Base-by-base conservation (phyloP, 2,888 invertebrate genomes). In the Acleris sparsana region DNA sequence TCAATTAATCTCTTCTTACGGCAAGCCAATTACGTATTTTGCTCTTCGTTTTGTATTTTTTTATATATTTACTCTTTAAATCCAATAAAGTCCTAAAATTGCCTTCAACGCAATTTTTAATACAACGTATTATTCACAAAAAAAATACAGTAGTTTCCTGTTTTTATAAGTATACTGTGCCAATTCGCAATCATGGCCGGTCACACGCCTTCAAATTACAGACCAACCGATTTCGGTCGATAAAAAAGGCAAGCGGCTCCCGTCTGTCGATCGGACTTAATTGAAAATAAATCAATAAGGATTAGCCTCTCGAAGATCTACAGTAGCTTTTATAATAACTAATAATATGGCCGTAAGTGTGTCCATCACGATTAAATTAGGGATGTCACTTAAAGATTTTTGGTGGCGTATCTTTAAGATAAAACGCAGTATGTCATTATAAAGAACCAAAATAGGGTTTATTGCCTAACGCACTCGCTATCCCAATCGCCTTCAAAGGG, bases 221-320 rank as follows among this genome's bases (percentile, higher is more conserved):
- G 57, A 29, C 62, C 43, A 48, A 52, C 51, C 33, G 58, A 55
- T 48, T 39, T 62, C 46, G 61, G 55, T 60, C 63, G 56, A 53
- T 53, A 62, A 61, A 63, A 63, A 61, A 53, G n/a, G 33, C 59
- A 11, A 53, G 48, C 44, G 48, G 63, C 63, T 66, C 58, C 62
- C 49, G 63, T 29, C 53, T 49, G 58, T 53, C 55, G 68, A 70
- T 69, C 62, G 61, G 53, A 56, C 66, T 63, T 71, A 71, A 71
- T 71, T 70, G 71, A 73, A 73, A 72, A 71, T 72, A 69, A 73
- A 71, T 72, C 70, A 71, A 69, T 70, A 70, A 64, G 53, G 66
- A 68, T 62, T 68, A 58, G 62, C 62, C 64, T 17, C 20, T 56
- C 53, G 49, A 62, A 51, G 46, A 33, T 57, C 44, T 18, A 22